Conservation (phyloP, 2,888 invertebrate species). For the Tineola bisselliella region DNA sequence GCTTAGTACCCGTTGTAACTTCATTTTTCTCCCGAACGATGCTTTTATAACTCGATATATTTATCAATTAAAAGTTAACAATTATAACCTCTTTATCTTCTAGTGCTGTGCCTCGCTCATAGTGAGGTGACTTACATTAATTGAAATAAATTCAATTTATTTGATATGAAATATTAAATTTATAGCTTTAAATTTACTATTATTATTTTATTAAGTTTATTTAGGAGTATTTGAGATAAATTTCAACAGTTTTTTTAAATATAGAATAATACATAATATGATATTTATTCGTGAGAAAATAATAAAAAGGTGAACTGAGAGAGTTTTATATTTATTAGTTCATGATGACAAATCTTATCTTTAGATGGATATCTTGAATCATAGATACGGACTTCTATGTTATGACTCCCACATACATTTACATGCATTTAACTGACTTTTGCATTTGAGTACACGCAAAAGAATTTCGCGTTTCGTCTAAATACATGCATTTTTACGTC, state of each 20-base stretch:
- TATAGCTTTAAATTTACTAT: too few species aligned
- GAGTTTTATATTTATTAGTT: not conserved
- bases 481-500: not conserved
- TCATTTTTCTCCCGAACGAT: not conserved
- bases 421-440: not conserved
- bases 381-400: not conserved
- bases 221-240: too few species aligned
- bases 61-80: too few species aligned
- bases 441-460: not conserved
- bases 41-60: too few species aligned
- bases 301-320: not conserved
- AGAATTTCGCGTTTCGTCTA: too few species aligned
- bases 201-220: too few species aligned
- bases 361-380: not conserved
- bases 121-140: too few species aligned
- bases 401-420: constrained; percentile 9
- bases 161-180: too few species aligned
- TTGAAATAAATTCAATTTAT: too few species aligned
- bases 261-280: not conserved
- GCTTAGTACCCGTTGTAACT: not conserved
- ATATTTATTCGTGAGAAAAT: not conserved
- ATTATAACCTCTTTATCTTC: too few species aligned
- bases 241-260: too few species aligned
- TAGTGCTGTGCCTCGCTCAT: too few species aligned
- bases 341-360: not conserved